phyloP scores from a whole-genome alignment of 2,797 vertebrate species.

The Mormyrops boulengeri region DNA sequence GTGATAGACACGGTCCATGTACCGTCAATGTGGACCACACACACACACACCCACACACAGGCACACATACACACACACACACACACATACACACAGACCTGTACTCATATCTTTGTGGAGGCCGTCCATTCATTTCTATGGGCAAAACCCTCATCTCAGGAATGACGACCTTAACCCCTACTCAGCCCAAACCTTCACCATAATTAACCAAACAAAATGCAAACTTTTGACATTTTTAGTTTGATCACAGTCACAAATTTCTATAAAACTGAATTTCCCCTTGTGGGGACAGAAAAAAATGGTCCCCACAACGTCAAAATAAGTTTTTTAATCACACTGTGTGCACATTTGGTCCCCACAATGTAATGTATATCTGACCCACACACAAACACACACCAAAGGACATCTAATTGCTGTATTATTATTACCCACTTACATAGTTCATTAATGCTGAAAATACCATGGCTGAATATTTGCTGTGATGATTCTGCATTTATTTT shows the following conservation, averaged over 20 bases:
- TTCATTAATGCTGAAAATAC: background rate
- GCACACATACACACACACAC: background rate
- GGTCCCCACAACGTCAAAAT: background rate
- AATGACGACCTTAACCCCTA: background rate
- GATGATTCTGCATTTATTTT: background rate
- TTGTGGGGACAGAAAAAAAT: background rate
- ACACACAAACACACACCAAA: background rate
- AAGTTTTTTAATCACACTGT: background rate
- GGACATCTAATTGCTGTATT: background rate
- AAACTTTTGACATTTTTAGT: background rate
- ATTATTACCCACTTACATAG: background rate
- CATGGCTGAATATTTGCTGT: background rate
- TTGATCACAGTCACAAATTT: background rate
- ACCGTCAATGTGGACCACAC: background rate
- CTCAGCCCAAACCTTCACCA: background rate
- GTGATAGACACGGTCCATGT: conserved; percentile 13
- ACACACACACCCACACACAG: background rate
- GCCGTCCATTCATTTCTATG: background rate
- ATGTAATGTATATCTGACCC: background rate
- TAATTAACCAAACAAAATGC: background rate
- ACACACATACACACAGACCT: background rate
- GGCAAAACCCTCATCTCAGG: background rate
- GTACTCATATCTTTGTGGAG: background rate
- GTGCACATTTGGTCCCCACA: background rate
- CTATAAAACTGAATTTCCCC: background rate